Conservation (phyloP, 2,797 vertebrate genomes). For the Microtus obscurus region DNA sequence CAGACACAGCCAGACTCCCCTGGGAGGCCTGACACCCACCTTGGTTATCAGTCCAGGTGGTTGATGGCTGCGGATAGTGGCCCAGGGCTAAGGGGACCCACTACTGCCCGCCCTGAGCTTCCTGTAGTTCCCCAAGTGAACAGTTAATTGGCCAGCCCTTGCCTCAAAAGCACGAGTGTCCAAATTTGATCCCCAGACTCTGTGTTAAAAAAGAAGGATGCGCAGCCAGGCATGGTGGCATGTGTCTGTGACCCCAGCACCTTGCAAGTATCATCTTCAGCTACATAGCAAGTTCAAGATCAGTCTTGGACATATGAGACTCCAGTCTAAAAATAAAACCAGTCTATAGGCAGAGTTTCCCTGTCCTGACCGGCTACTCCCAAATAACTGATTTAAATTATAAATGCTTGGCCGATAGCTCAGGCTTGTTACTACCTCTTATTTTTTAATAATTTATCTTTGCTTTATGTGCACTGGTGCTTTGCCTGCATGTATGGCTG, state of each 20-base stretch:
- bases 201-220: background rate
- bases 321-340: background rate
- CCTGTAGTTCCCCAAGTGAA: background rate
- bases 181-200: background rate
- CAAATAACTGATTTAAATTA: too few species aligned
- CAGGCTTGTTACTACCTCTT: too few species aligned
- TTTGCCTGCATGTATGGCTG: too few species aligned
- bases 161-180: background rate
- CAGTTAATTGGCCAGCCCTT: background rate
- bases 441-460: too few species aligned
- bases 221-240: too few species aligned
- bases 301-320: background rate
- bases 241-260: background rate
- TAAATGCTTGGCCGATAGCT: too few species aligned
- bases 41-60: background rate
- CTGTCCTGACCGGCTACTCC: too few species aligned
- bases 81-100: background rate
- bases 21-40: background rate
- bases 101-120: background rate
- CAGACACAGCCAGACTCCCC: background rate
- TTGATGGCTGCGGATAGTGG: background rate
- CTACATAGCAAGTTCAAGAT: background rate
- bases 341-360: background rate
- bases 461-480: too few species aligned
- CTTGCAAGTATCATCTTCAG: background rate